Percentiles rank a stretch among this genome's conserved stretches.
Conservation (phyloP, 2,797 vertebrate genomes). For the Valencia hispanica region DNA sequence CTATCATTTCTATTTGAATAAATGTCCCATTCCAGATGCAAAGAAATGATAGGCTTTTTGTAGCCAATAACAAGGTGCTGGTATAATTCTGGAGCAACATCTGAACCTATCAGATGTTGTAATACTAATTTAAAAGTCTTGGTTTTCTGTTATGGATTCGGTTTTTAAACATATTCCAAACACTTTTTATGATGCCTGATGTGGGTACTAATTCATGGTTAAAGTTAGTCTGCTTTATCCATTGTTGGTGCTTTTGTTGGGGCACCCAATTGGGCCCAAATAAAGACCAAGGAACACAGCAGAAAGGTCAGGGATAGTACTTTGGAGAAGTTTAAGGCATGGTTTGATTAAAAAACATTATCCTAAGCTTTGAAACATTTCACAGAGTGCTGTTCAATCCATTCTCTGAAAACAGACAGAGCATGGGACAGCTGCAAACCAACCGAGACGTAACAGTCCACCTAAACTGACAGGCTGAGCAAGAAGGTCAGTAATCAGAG, state of each 20-base stretch:
- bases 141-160: not conserved
- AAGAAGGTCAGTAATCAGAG: too few relatives aligned
- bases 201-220: not conserved
- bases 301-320: too few relatives aligned
- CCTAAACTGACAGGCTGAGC: too few relatives aligned
- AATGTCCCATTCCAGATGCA: not conserved
- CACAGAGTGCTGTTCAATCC: too few relatives aligned
- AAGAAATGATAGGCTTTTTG: not conserved
- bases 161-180: not conserved
- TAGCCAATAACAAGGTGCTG: not conserved
- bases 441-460: too few relatives aligned
- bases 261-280: not conserved
- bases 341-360: too few relatives aligned
- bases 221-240: not conserved
- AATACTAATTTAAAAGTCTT: not conserved
- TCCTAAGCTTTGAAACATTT: too few relatives aligned
- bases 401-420: too few relatives aligned
- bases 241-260: not conserved
- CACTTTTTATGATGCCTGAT: not conserved
- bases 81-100: not conserved
- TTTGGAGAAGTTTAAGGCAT: too few relatives aligned
- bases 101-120: not conserved
- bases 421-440: too few relatives aligned
- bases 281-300: not conserved
- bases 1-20: not conserved